Conservation (phyloP, 2,113 vertebrate genomes). For the Strix aluco region DNA sequence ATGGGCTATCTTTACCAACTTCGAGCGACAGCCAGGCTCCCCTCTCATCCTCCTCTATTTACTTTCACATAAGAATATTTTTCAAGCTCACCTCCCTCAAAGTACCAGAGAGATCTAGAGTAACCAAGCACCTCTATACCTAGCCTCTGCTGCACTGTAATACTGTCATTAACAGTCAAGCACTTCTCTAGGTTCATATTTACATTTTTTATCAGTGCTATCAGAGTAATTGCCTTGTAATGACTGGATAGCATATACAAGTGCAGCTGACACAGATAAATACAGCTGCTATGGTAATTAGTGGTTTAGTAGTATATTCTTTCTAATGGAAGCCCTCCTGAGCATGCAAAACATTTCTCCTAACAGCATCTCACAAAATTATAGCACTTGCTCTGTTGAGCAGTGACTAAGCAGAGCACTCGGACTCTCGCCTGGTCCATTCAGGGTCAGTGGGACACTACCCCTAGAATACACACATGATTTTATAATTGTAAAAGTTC, state of each 20-base stretch:
- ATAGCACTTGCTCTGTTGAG: background rate
- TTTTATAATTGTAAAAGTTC: background rate
- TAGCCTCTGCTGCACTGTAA: too few relatives aligned
- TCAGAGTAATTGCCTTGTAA: background rate
- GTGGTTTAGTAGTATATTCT: background rate
- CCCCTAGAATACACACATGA: background rate
- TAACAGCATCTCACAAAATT: background rate
- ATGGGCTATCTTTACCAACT: background rate
- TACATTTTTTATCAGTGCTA: background rate
- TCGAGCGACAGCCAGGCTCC: background rate
- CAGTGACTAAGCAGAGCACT: background rate
- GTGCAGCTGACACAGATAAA: background rate
- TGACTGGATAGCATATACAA: background rate
- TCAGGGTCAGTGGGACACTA: background rate
- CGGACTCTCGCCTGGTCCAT: accelerated
- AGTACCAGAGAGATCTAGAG: background rate
- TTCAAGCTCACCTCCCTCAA: background rate
- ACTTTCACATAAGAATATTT: background rate
- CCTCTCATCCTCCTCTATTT: background rate
- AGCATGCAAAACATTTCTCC: background rate
- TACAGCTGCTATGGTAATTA: background rate
- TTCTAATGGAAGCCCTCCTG: background rate
- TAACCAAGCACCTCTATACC: background rate
- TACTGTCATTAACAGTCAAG: background rate
- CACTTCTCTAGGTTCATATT: background rate